Evolutionary conservation across 2,797 vertebrate genomes (phyloP).

Genomic region (Clamator glandarius): DNA sequence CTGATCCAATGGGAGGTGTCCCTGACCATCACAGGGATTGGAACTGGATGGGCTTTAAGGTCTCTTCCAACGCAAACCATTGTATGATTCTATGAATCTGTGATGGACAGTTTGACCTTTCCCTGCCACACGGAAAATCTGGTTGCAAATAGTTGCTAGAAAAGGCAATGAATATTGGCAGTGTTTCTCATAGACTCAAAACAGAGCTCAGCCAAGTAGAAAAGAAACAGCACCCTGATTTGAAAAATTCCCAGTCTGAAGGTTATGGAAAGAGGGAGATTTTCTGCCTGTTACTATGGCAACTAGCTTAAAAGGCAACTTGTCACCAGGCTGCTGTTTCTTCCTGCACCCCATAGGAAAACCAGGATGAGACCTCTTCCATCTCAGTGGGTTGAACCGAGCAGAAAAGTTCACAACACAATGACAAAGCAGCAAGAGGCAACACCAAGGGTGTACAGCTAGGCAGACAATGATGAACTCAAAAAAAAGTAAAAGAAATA

Average conservation of each 20-base stretch:
- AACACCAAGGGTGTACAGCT: background rate
- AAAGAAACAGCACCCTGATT: background rate
- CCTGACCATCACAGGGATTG: too few relatives aligned
- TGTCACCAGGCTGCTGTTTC: conserved; percentile 34
- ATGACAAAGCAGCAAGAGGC: conserved; percentile 25
- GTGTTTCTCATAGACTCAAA: background rate
- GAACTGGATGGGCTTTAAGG: too few relatives aligned
- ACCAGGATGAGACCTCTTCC: conserved; percentile 26
- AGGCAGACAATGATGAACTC: background rate
- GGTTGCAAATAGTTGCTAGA: background rate
- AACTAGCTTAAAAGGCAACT: conserved; percentile 42
- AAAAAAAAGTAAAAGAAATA: background rate
- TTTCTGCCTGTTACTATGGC: conserved; percentile 48
- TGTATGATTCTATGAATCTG: too few relatives aligned
- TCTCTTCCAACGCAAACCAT: too few relatives aligned
- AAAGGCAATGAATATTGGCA: background rate
- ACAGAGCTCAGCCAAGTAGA: background rate
- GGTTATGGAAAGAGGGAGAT: conserved; percentile 21
- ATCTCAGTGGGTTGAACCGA: conserved; percentile 22
- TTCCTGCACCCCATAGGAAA: conserved; percentile 45
- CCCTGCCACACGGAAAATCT: background rate
- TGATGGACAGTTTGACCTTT: background rate
- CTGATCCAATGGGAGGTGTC: too few relatives aligned
- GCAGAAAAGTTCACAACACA: conserved; percentile 43
- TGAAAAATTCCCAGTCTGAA: conserved; percentile 29